Conservation (phyloP, 1,140 invertebrate genomes). For the Tetramorium parvispinum region DNA sequence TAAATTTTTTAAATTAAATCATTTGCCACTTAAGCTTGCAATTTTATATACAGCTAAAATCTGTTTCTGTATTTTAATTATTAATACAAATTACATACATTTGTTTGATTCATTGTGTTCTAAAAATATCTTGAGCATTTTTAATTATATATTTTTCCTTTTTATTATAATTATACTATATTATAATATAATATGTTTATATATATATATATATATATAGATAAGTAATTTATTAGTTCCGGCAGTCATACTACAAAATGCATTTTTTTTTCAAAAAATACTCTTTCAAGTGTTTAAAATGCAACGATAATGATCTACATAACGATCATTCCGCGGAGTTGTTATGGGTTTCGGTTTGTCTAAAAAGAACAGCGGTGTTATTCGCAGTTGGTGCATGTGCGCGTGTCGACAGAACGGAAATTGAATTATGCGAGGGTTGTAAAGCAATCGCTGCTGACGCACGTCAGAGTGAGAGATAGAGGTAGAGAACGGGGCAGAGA, state of each 20-base stretch:
- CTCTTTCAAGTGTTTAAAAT: not conserved
- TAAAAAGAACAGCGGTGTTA: constrained; percentile 44
- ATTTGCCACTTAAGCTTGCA: not conserved
- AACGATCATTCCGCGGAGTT: not conserved
- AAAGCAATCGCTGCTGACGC: constrained; percentile 61
- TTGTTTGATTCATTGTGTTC: not conserved
- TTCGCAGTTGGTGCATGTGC: constrained; percentile 44
- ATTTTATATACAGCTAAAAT: not conserved
- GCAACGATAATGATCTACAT: not conserved
- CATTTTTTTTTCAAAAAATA: not conserved
- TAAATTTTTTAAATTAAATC: not conserved
- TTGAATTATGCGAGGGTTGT: constrained; percentile 81
- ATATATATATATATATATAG: not conserved
- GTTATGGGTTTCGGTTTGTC: constrained; percentile 1
- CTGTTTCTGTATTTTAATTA: not conserved
- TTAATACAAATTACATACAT: not conserved
- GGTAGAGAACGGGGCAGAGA: not conserved
- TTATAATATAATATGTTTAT: not conserved
- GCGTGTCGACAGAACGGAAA: constrained; percentile 73
- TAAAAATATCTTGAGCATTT: not conserved
- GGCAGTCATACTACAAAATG: not conserved
- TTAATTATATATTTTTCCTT: not conserved
- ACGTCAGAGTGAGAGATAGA: constrained; percentile 16
- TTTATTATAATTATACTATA: not conserved
- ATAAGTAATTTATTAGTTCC: not conserved